Evolutionary conservation across 2,888 invertebrate genomes (phyloP), one percentile per base, ranked within the genome.

Genomic region (Acanthacorydalis orientalis): DNA sequence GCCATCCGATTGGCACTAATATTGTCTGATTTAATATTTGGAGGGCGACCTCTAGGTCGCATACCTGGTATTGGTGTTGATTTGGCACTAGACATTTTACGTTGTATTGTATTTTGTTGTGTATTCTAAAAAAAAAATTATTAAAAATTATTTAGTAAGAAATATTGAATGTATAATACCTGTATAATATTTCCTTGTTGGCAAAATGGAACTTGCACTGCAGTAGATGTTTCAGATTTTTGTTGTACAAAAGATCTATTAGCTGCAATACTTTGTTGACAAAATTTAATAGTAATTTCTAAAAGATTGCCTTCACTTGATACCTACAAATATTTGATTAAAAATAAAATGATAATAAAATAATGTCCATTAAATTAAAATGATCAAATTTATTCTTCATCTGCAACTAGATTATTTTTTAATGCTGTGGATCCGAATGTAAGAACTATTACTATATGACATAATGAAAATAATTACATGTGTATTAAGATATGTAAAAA

Each of bases 241-340:
- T 12, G 51, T 48, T 50, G 69, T 4, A 71, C 69, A 50, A 71
- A 69, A 47, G 75, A 70, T 59, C 76, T 80, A 50, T 76, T 68
- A 1, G 69, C 65, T 16, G 73, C 66, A 48, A 74, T 72, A 52
- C 77, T 68, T 55, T 77, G 77, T 52, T 79, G 75, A 56, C 84
- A 83, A 56, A 78, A 78, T 60, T 80, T 83, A 53, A 79, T 69
- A 43, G 81, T 83, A 35, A 78, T 63, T 54, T 84, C 84, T 6
- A 80, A 65, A 9, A 76, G 63, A 57, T 79, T 80, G 49, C 67
- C 64, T 54, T 72, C 78, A 53, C 80, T 81, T 9, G 75, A 67
- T 42, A 65, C 58, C 65, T 69, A 43, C n/a, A 47, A 52, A 48
- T 46, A 44, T 4, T 23, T 23, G 23, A 23, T 23, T 23, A 52